Evolutionary conservation across 1,140 invertebrate genomes (phyloP).

Genomic region (Aradophagus sp.): DNA sequence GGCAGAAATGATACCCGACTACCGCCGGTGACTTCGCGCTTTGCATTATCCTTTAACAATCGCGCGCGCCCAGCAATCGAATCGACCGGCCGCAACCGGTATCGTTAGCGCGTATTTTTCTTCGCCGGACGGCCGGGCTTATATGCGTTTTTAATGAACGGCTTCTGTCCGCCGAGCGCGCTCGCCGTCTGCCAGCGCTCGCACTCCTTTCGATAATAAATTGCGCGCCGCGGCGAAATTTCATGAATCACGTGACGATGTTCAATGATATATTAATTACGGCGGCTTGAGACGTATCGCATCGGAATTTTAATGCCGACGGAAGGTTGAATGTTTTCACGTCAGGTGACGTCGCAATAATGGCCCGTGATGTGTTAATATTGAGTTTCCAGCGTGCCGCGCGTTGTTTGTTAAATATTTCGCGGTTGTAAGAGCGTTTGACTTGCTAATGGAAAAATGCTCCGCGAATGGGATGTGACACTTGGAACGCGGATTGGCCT

Average conservation of each 20-base stretch:
- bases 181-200: slow-evolving; percentile 17
- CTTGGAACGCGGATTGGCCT: no score
- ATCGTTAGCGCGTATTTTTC: slow-evolving; percentile 72
- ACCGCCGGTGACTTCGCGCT: slow-evolving; percentile 71
- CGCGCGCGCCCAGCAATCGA: slow-evolving; percentile 56
- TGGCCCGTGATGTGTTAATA: slow-evolving; percentile 20
- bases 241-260: slow-evolving; percentile 36
- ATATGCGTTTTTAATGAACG: slow-evolving; percentile 69
- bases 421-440: no score
- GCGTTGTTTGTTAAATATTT: no score
- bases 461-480: no score
- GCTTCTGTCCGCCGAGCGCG: slow-evolving; percentile 61
- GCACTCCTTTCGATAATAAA: slow-evolving; percentile 30
- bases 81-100: slow-evolving; percentile 52
- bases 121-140: slow-evolving; percentile 59
- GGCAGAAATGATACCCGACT: slow-evolving; percentile 74
- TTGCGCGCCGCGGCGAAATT: slow-evolving; percentile 46
- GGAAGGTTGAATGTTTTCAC: slow-evolving; percentile 12
- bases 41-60: slow-evolving; percentile 66
- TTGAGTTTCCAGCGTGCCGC: slow-evolving; percentile 1
- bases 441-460: no score
- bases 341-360: slow-evolving; percentile 21
- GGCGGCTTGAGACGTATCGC: slow-evolving; percentile 15
- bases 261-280: slow-evolving; percentile 49
- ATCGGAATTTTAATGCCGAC: slow-evolving; percentile 17